A percentile compares a stretch with the other conserved stretches of the same genome.
Conservation (phyloP, 53 echinoderm and acorn worm species). For the Astropecten irregularis region DNA sequence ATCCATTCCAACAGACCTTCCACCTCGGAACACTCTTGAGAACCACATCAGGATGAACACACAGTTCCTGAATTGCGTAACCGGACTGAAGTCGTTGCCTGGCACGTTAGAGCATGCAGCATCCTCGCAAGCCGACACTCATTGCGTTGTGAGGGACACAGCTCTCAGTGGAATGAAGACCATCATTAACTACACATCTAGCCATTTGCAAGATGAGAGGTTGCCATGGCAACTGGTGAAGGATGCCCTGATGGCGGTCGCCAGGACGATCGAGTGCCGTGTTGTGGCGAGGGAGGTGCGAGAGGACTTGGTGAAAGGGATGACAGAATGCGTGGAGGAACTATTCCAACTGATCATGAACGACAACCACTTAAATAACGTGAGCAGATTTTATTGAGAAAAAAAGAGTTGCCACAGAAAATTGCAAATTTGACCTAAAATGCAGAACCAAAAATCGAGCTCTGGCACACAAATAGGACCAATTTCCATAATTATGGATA, state of each 20-base stretch:
- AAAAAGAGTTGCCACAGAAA: not conserved
- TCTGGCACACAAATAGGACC: not conserved
- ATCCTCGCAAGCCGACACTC: not conserved
- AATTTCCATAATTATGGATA: not conserved
- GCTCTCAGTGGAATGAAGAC: not conserved
- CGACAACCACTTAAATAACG: slow-evolving; percentile 24
- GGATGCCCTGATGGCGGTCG: slow-evolving; percentile 39
- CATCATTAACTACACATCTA: not conserved
- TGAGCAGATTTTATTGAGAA: slow-evolving; percentile 29
- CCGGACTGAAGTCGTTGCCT: slow-evolving; percentile 39
- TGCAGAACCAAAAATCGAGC: not conserved
- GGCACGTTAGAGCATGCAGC: not conserved
- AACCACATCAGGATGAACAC: slow-evolving; percentile 1
- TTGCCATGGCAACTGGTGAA: slow-evolving; percentile 49
- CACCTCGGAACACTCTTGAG: not conserved
- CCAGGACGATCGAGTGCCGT: not conserved
- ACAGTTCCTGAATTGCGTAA: slow-evolving; percentile 57
- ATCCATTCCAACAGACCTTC: slow-evolving; percentile 12
- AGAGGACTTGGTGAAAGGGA: slow-evolving; percentile 11
- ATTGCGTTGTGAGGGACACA: not conserved
- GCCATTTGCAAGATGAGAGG: not conserved
- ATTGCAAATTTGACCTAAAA: not conserved
- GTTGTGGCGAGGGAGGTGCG: not conserved
- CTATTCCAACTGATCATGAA: slow-evolving; percentile 21
- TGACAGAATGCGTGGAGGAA: not conserved